Conservation (phyloP, 2,888 invertebrate species). For the Metellina segmentata region DNA sequence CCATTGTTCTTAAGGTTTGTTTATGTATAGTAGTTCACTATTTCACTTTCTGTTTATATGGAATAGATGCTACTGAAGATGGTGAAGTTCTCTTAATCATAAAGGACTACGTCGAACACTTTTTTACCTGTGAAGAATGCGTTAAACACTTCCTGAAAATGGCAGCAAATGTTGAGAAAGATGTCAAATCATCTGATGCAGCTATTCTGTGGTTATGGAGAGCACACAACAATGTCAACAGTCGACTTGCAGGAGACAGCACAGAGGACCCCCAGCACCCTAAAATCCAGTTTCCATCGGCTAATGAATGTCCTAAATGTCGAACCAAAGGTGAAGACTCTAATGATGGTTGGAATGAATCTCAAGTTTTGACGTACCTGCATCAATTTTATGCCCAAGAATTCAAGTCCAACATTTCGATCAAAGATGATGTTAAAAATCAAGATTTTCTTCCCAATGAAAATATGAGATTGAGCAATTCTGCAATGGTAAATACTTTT, state of each 20-base stretch:
- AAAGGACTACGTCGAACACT: slow-evolving; percentile 92
- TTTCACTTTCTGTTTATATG: slow-evolving; percentile 41
- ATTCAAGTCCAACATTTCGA: slow-evolving; percentile 77
- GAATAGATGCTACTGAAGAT: slow-evolving; percentile 78
- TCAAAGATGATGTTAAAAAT: neutral
- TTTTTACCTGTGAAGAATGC: slow-evolving; percentile 96
- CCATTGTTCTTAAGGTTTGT: too few relatives aligned
- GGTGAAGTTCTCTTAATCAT: slow-evolving; percentile 89
- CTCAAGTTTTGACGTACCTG: slow-evolving; percentile 85
- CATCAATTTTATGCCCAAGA: slow-evolving; percentile 83
- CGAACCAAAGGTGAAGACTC: slow-evolving; percentile 7
- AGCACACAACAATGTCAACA: slow-evolving; percentile 83
- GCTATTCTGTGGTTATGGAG: slow-evolving; percentile 84
- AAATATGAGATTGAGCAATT: slow-evolving; percentile 10
- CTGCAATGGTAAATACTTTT: slow-evolving; percentile 64
- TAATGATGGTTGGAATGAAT: slow-evolving; percentile 84
- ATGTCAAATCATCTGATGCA: slow-evolving; percentile 87
- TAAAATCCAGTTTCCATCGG: slow-evolving; percentile 90
- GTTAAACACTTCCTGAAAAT: slow-evolving; percentile 93
- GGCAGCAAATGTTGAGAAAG: slow-evolving; percentile 87
- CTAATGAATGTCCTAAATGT: slow-evolving; percentile 87
- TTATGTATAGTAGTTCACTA: neutral
- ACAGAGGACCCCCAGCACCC: slow-evolving; percentile 95
- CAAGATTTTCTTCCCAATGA: neutral
- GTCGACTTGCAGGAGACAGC: slow-evolving; percentile 89